A percentile compares a stretch with the other conserved stretches of the same genome.
Evolutionary conservation across 2,888 invertebrate species (phyloP).

Genomic region (Dryocosmus kuriphilus): DNA sequence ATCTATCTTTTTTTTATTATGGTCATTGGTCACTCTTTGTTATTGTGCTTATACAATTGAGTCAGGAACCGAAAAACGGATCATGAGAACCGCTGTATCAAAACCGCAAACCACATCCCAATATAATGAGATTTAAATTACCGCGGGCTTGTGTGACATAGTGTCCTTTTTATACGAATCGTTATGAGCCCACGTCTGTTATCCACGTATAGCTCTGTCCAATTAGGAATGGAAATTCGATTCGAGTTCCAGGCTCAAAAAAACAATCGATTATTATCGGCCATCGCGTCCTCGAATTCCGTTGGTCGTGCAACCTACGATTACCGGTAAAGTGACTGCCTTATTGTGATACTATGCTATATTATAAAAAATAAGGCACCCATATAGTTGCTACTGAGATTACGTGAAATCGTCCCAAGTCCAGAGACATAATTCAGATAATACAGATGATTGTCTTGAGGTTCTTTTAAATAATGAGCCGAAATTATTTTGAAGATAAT

Average conservation of each 20-base stretch:
- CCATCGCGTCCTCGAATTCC: slow-evolving; percentile 39
- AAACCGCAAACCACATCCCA: slow-evolving; percentile 75
- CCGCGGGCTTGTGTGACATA: slow-evolving; percentile 75
- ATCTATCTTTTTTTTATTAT: background rate
- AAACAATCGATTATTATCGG: slow-evolving; percentile 62
- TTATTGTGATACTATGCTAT: slow-evolving; percentile 7
- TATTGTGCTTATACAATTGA: background rate
- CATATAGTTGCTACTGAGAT: background rate
- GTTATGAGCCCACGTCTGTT: slow-evolving; percentile 53
- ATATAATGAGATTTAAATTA: slow-evolving; percentile 78
- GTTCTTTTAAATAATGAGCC: background rate
- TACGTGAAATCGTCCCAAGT: background rate
- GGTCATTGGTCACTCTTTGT: background rate
- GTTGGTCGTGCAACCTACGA: slow-evolving; percentile 39
- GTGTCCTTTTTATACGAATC: slow-evolving; percentile 70
- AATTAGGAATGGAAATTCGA: slow-evolving; percentile 72
- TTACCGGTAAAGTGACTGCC: background rate
- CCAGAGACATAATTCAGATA: background rate
- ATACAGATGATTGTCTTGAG: background rate
- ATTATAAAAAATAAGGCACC: background rate
- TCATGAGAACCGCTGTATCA: slow-evolving; percentile 68
- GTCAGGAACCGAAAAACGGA: slow-evolving; percentile 12
- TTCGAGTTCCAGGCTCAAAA: slow-evolving; percentile 59
- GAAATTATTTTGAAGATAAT: no score
- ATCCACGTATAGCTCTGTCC: slow-evolving; percentile 52